phyloP scores from a whole-genome alignment of 2,888 invertebrate genomes.

The Steinernema hermaphroditum region DNA sequence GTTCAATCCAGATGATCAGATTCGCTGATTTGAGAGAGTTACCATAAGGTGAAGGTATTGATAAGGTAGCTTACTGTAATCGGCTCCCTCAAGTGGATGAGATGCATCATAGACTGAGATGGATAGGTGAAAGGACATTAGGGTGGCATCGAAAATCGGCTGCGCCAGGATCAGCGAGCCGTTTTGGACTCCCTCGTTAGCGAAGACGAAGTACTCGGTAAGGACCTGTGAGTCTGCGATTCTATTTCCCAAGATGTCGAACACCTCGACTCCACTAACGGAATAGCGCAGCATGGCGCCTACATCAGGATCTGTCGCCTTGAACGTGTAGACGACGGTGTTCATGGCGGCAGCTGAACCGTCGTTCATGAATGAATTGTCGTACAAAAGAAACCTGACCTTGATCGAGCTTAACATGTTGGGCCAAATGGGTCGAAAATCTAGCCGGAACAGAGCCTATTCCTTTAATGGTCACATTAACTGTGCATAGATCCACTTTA shows the following conservation, averaged over 20 bases:
- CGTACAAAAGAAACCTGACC: neutral
- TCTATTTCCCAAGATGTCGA: constrained; percentile 1
- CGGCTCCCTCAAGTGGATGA: neutral
- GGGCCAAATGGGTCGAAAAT: neutral
- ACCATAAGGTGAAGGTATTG: neutral
- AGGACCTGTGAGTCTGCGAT: neutral
- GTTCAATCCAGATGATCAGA: neutral
- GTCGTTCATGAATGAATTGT: neutral
- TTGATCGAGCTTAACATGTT: neutral
- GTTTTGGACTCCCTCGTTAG: constrained; percentile 14
- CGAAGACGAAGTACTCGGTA: constrained; percentile 5
- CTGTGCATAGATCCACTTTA: neutral
- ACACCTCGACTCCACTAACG: neutral
- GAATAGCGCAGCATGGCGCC: neutral
- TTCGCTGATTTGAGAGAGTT: neutral
- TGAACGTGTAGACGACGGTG: neutral
- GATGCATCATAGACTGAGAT: neutral
- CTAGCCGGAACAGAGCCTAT: constrained; percentile 12
- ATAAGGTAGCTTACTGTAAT: neutral
- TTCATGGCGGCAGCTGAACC: constrained; percentile 18
- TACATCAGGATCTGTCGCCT: constrained; percentile 1
- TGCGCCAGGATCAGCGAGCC: neutral
- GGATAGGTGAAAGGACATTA: neutral
- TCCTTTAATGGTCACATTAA: neutral
- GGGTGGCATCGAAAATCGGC: constrained; percentile 15